Base-by-base conservation (phyloP, 2,888 invertebrate species). In the Galeruca laticollis region DNA sequence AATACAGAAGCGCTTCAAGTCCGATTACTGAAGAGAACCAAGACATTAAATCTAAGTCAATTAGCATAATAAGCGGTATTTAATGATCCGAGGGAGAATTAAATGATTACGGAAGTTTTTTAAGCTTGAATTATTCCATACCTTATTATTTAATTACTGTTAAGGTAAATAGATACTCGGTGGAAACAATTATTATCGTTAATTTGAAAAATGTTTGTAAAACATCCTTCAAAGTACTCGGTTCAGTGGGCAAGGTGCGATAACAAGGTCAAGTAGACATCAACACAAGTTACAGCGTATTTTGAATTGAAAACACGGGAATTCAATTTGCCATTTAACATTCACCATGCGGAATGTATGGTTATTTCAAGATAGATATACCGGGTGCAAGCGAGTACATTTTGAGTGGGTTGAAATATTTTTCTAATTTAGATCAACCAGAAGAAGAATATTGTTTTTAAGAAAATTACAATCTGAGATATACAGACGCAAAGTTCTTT, bases 241-340 rank as follows among this genome's bases (percentile, higher is more conserved):
- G 54, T 54, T 54, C 26, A 54, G n/a, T 54, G 54, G n/a, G 31
- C 54, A 54, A 54, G 54, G 54, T 54, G 54, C 26, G 54, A 26
- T 54, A 31, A 13, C 26, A 54, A 54, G 54, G 54, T 54, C 54
- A 54, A 18, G 18, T 15, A 15, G 47, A 9, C 40, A 40, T 40
- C n/a, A 40, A 11, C 15, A 47, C 15, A 15, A 9, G 8, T 47
- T 47, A 47, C 47, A 15, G 15, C 18, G 1, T 15, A 8, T 47
- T 47, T 9, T 15, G 2, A 47, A 9, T 47, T 47, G 47, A 18
- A 47, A 47, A 47, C 47, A 47, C 47, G 8, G 18, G 18, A 47
- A 47, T 47, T 47, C 15, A 47, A 5, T 47, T 47, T 47, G 18
- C 6, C 15, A 47, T 47, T 47, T 43, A n/a, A n/a, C 43, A 5